Evolutionary conservation across 2,797 vertebrate genomes (phyloP).

Genomic region (Coccyzus lansbergi): DNA sequence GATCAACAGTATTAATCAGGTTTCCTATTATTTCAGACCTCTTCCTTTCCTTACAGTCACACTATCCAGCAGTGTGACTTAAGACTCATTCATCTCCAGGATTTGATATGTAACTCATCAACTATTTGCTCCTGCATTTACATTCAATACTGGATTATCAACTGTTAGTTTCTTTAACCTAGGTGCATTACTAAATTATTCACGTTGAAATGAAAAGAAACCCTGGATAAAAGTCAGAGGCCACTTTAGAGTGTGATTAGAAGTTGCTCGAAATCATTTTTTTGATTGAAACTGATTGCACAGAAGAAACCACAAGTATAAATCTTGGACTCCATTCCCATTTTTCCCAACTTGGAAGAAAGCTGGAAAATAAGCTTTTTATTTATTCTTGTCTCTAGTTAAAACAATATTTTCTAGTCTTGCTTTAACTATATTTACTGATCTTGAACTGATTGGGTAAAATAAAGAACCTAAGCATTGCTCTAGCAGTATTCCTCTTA

Average conservation of each 20-base stretch:
- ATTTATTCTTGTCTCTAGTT: not conserved
- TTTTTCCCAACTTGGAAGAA: not conserved
- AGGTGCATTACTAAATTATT: not conserved
- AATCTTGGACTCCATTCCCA: not conserved
- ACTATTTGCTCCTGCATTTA: not conserved
- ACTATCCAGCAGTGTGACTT: not conserved
- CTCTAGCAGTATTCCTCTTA: not conserved
- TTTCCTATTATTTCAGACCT: not conserved
- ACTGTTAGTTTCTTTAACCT: not conserved
- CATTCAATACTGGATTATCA: not conserved
- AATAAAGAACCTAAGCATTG: not conserved
- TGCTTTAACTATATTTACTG: not conserved
- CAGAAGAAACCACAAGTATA: not conserved
- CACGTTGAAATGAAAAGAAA: not conserved
- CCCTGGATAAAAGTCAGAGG: not conserved
- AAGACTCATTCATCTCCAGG: not conserved
- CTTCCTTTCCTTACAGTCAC: not conserved
- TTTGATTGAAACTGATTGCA: not conserved
- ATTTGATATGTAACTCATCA: not conserved
- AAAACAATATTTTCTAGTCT: not conserved
- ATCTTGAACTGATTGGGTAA: not conserved
- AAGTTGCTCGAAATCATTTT: not conserved
- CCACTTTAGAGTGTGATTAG: not conserved
- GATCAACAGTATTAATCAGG: fast-evolving
- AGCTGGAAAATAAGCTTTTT: not conserved